These are phyloP conservation scores for Ochropleura leucogaster DNA, from an alignment of 2,888 invertebrate species.

Conservation along the genomic window DNA sequence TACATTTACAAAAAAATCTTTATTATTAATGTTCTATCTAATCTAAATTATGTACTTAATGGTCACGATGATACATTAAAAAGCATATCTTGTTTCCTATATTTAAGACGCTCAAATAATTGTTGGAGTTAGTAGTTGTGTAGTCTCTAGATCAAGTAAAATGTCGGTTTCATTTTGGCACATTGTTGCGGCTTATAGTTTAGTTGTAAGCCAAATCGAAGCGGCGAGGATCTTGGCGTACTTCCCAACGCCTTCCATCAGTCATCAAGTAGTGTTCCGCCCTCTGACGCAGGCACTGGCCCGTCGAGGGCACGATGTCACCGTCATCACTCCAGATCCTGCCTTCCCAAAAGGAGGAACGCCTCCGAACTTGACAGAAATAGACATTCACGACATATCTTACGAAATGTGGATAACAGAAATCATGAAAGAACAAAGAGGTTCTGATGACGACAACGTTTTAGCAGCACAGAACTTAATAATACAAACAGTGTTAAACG, in stretches of 20 bases:
- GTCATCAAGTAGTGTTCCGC: constrained; percentile 10
- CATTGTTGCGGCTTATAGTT: not conserved
- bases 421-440: not conserved
- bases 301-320: not conserved
- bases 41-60: not conserved
- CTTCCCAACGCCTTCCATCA: not conserved
- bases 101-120: not conserved
- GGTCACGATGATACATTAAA: not conserved
- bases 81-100: not conserved
- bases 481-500: not conserved
- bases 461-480: constrained; percentile 21
- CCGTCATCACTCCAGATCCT: constrained; percentile 1
- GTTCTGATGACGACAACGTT: constrained; percentile 4
- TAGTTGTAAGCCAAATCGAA: not conserved
- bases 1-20: too few species aligned
- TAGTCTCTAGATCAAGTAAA: not conserved
- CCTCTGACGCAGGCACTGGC: constrained; percentile 13
- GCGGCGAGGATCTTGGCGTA: not conserved
- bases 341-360: constrained; percentile 4
- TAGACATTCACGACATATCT: constrained; percentile 4
- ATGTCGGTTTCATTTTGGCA: constrained; percentile 6
- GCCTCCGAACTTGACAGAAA: constrained; percentile 9
- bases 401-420: not conserved
- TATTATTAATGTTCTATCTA: too few species aligned
- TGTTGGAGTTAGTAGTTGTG: not conserved